phyloP scores from a whole-genome alignment of 2,113 vertebrate genomes.

The Phrynosoma blainvillii region DNA sequence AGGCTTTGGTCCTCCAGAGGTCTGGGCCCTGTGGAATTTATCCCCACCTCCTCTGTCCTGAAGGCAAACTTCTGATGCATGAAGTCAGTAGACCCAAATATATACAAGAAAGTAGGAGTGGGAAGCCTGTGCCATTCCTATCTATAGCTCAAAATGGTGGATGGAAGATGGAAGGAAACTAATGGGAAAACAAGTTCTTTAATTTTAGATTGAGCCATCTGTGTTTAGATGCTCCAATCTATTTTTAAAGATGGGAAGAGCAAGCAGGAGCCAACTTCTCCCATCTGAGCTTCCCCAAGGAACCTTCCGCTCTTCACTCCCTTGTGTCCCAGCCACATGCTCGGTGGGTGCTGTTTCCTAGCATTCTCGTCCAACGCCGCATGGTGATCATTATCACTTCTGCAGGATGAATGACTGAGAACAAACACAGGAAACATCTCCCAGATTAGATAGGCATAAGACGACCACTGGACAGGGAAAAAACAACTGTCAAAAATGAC shows the following conservation, averaged over 20 bases:
- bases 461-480: constrained; percentile 59
- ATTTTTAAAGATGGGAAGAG: constrained; percentile 24
- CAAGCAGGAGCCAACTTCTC: neutral
- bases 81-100: neutral
- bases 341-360: constrained; percentile 68
- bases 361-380: constrained; percentile 77
- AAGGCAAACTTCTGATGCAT: neutral
- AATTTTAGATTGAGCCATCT: neutral
- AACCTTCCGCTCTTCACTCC: constrained; percentile 31
- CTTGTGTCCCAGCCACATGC: constrained; percentile 43
- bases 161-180: rapidly evolving
- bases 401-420: constrained; percentile 66
- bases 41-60: neutral
- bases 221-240: neutral
- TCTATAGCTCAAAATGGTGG: constrained; percentile 16
- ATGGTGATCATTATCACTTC: constrained; percentile 80
- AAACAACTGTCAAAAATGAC: constrained; percentile 76
- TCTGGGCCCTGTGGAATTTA: too few relatives aligned
- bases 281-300: neutral
- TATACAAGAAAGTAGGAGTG: neutral
- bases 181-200: neutral
- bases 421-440: constrained; percentile 80
- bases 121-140: neutral
- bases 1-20: too few relatives aligned
- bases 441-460: constrained; percentile 77